phyloP scores from a whole-genome alignment of 1,140 invertebrate genomes.

The Brachionus paranguensis region DNA sequence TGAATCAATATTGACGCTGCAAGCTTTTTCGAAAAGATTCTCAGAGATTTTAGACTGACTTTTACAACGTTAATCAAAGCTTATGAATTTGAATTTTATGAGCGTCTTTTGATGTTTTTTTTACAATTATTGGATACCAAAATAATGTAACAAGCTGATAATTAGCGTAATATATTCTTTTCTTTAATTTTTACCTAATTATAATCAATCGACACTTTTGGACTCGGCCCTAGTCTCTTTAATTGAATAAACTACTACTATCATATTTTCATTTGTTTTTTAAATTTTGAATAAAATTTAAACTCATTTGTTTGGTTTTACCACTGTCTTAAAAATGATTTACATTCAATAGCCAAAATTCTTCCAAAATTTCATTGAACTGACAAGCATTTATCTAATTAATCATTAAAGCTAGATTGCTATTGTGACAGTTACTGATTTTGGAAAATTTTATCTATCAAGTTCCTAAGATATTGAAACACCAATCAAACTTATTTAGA shows the following conservation, averaged over 20 bases:
- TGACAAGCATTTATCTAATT: neutral
- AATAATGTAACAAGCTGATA: neutral
- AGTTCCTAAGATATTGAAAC: neutral
- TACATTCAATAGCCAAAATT: neutral
- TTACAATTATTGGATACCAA: neutral
- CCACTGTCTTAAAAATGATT: neutral
- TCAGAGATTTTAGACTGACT: conserved; percentile 1
- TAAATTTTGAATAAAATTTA: neutral
- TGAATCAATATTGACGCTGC: neutral
- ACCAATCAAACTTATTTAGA: too few relatives aligned
- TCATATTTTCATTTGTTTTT: neutral
- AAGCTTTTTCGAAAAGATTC: neutral
- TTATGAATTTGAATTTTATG: neutral
- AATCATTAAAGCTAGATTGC: neutral
- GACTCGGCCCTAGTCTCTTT: too few relatives aligned
- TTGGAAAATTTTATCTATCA: neutral
- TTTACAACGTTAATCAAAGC: neutral
- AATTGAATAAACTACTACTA: neutral
- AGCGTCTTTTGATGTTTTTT: neutral
- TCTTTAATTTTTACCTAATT: too few relatives aligned
- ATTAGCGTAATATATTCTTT: neutral
- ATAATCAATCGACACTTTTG: too few relatives aligned
- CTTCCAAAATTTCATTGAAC: neutral
- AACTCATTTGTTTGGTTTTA: neutral
- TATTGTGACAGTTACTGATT: neutral